Evolutionary conservation across 2,113 vertebrate genomes (phyloP).

Genomic region (Felis chaus): DNA sequence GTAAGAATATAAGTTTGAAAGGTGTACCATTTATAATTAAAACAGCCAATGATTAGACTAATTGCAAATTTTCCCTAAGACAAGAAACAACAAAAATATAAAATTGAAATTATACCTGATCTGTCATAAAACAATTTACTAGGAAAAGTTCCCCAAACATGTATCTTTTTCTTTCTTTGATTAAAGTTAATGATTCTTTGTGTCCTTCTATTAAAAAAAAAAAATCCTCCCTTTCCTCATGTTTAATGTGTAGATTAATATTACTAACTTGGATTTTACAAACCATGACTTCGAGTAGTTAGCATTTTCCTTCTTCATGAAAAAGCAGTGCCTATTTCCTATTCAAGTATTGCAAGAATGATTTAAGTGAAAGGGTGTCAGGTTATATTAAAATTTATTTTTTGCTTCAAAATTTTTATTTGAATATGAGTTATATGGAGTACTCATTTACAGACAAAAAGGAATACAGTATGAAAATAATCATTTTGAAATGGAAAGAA

Average conservation of each 20-base stretch:
- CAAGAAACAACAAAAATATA: background rate
- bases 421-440: background rate
- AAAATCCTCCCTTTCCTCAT: background rate
- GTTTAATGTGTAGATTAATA: slow-evolving; percentile 31
- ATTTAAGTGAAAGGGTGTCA: background rate
- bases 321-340: background rate
- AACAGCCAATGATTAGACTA: background rate
- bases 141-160: background rate
- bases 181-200: slow-evolving; percentile 18
- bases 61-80: background rate
- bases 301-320: background rate
- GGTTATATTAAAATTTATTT: slow-evolving; percentile 3
- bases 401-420: background rate
- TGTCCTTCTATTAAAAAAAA: background rate
- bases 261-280: background rate
- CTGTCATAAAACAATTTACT: background rate
- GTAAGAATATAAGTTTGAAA: slow-evolving; percentile 33
- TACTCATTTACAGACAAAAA: background rate
- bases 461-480: slow-evolving; percentile 27
- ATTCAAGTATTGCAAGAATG: background rate
- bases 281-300: background rate
- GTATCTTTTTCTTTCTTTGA: background rate
- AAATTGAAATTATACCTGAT: background rate
- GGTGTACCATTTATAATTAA: background rate
- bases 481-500: slow-evolving; percentile 22